These are phyloP conservation scores for Dryobota labecula DNA, from an alignment of 2,888 invertebrate genomes.

Conservation along the genomic window DNA sequence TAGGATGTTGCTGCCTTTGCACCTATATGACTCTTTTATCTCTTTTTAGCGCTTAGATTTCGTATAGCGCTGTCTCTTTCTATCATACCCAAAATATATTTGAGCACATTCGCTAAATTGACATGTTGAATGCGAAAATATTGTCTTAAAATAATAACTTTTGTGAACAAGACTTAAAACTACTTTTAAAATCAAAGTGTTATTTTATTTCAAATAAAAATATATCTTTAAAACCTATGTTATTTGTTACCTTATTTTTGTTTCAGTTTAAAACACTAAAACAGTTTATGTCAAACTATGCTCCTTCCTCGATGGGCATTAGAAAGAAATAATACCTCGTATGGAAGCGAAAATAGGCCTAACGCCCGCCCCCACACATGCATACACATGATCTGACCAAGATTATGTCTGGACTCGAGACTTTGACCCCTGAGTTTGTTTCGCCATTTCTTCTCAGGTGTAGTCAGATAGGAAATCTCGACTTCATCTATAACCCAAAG, in stretches of 20 bases:
- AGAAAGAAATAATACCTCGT: background rate
- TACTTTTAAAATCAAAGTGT: slow-evolving; percentile 37
- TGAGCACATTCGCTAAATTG: slow-evolving; percentile 10
- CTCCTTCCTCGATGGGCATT: background rate
- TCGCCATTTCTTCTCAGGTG: background rate
- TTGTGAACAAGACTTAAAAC: slow-evolving; percentile 33
- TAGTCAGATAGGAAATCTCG: background rate
- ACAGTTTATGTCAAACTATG: slow-evolving; percentile 33
- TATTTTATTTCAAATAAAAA: slow-evolving; percentile 36
- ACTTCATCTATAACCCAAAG: too few species aligned
- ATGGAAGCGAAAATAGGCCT: background rate
- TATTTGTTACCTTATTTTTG: slow-evolving; percentile 39
- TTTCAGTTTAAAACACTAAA: slow-evolving; percentile 64
- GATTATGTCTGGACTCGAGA: background rate
- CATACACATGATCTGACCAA: background rate
- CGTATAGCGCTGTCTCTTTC: slow-evolving; percentile 3
- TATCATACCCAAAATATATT: slow-evolving; percentile 1
- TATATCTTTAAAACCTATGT: slow-evolving; percentile 42
- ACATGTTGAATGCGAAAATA: slow-evolving; percentile 5
- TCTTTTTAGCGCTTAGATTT: slow-evolving; percentile 5
- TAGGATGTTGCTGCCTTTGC: too few species aligned
- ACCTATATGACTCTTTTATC: too few species aligned
- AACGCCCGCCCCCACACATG: background rate
- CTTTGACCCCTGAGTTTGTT: background rate
- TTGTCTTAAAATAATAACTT: slow-evolving; percentile 6